Conservation (phyloP, 2,797 vertebrate genomes). For the Amblyopsis hoosieri region DNA sequence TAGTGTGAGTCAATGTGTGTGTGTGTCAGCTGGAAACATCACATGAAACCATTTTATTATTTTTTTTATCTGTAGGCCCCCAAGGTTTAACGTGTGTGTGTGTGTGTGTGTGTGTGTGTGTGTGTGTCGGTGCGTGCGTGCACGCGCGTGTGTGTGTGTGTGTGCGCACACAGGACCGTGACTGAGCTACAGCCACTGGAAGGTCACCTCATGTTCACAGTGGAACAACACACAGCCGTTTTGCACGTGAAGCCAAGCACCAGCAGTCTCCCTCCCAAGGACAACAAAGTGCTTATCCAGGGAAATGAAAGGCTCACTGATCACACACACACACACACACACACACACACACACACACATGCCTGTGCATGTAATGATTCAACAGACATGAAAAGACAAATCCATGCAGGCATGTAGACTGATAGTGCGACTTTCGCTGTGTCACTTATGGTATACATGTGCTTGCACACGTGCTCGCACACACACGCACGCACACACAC, state of each 20-base stretch:
- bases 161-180: slow-evolving; percentile 50
- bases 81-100: slow-evolving; percentile 10
- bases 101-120: slow-evolving; percentile 20
- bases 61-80: slow-evolving; percentile 26
- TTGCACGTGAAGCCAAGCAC: slow-evolving; percentile 68
- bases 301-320: slow-evolving; percentile 57
- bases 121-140: slow-evolving; percentile 19
- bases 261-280: slow-evolving; percentile 75
- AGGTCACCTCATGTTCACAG: slow-evolving; percentile 73
- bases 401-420: background rate
- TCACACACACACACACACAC: slow-evolving; percentile 32
- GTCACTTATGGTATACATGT: background rate
- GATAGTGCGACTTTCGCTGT: background rate
- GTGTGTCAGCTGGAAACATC: slow-evolving; percentile 60
- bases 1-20: background rate
- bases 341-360: slow-evolving; percentile 19
- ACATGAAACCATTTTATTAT: slow-evolving; percentile 53
- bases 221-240: slow-evolving; percentile 58
- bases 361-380: background rate
- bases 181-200: slow-evolving; percentile 68
- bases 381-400: background rate
- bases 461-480: slow-evolving; percentile 2
- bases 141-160: slow-evolving; percentile 20
- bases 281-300: slow-evolving; percentile 77
- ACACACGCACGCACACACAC: slow-evolving; percentile 23